Evolutionary conservation across 2,888 invertebrate genomes (phyloP), one percentile per base, ranked within the genome.

Genomic region (Pemphredon lugubris): DNA sequence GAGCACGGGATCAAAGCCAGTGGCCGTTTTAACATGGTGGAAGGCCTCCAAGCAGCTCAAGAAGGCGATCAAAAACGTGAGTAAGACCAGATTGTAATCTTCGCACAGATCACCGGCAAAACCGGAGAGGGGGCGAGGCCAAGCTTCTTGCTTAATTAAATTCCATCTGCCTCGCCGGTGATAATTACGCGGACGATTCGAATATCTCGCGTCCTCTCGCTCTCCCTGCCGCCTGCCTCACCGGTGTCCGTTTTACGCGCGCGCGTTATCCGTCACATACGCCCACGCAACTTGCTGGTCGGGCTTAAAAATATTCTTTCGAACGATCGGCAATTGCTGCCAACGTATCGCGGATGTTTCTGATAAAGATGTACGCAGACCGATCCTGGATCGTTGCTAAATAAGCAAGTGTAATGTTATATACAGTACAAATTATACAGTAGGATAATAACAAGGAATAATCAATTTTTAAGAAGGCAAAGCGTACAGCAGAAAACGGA

Each of bases 11-110:
- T 97, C 97, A 11, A 92, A 96, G 77, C 97, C 97, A 9, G 94
- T 96, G 75, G 96, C 97, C 1, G 92, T 94, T 70, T 94, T 97
- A 86, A 95, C 96, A 57, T 97, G 97, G 97, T 97, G 96, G 96
- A 96, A 96, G 90, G 95, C 95, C 82, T 96, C 94, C 86, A 93
- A 95, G 84, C 95, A 95, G 89, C 92, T 96, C 72, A 95, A 95
- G 90, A 93, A 93, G 88, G 92, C 94, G 89, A 94, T 95, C 63
- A 95, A 95, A 91, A 95, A 95, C 90, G 96, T 96, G 90, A 95
- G 96, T 93, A 67, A 48, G 18, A 44, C 6, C 37, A 37, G 39
- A 58, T 51, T 45, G 7, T 53, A 51, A 48, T 47, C 32, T 40
- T 42, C 18, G 14, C 47, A 30, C 32, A 23, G 18, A 21, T 34